phyloP scores from a whole-genome alignment of 2,113 vertebrate genomes.

The Muntiacus reevesi region DNA sequence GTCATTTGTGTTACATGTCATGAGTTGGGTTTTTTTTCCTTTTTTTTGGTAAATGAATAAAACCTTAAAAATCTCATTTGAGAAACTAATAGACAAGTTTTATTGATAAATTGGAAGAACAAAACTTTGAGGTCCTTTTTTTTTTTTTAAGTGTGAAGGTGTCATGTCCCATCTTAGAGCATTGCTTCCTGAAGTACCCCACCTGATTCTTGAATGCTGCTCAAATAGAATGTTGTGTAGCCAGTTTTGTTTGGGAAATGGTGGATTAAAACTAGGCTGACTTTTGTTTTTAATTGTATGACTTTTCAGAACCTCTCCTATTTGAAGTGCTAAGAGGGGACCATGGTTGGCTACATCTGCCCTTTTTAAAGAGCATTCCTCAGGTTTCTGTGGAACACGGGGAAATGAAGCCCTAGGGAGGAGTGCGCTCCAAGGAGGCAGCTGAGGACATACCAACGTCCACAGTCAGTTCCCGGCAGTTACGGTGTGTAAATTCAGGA shows the following conservation, averaged over 20 bases:
- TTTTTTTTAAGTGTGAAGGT: neutral
- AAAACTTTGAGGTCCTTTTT: neutral
- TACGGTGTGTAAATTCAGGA: neutral
- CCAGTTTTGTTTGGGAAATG: neutral
- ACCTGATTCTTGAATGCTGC: neutral
- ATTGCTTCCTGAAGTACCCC: neutral
- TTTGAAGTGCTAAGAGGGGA: neutral
- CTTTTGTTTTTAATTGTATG: neutral
- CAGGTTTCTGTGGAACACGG: neutral
- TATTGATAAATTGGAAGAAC: neutral
- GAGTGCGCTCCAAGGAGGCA: neutral
- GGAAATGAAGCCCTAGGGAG: neutral
- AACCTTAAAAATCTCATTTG: neutral
- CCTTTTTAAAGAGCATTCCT: neutral
- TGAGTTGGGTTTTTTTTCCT: neutral
- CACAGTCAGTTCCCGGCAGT: neutral
- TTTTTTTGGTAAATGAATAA: neutral
- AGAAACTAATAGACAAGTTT: neutral
- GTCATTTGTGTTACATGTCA: neutral
- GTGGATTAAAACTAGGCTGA: neutral
- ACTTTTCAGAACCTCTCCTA: neutral
- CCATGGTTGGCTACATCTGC: neutral
- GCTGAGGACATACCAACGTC: neutral
- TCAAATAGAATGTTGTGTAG: neutral
- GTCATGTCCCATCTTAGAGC: neutral